Percentiles rank a stretch among this genome's conserved stretches.
Evolutionary conservation across 2,797 vertebrate species (phyloP).

Genomic region (Ficedula albicollis): DNA sequence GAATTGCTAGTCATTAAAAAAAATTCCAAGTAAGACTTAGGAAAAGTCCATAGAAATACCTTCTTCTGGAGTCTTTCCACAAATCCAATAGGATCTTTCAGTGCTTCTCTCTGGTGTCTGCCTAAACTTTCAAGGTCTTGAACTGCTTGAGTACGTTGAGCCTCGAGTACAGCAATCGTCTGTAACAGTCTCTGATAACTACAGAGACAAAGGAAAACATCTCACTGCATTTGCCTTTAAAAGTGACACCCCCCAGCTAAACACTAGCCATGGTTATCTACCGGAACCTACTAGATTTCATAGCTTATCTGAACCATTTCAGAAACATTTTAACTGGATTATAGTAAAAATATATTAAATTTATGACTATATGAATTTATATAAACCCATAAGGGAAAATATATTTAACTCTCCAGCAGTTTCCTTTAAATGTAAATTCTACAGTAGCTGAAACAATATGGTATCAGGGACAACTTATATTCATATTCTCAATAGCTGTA

Average conservation of each 20-base stretch:
- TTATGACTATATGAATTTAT: constrained; percentile 21
- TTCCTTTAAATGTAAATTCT: not conserved
- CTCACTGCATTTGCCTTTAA: constrained; percentile 66
- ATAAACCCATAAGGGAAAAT: not conserved
- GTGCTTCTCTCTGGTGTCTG: constrained; percentile 90
- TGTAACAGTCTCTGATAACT: constrained; percentile 99
- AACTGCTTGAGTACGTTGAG: constrained; percentile 96
- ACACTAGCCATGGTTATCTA: constrained; percentile 45
- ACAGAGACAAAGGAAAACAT: constrained; percentile 75
- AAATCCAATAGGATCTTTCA: constrained; percentile 91
- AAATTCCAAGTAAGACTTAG: constrained; percentile 28
- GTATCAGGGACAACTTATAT: not conserved
- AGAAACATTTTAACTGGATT: constrained; percentile 57
- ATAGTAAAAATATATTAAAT: not conserved
- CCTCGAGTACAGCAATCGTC: constrained; percentile 96
- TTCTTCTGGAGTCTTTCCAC: constrained; percentile 97
- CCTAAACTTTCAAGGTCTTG: constrained; percentile 94
- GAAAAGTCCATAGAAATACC: constrained; percentile 79
- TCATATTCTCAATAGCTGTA: not conserved
- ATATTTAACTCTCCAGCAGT: not conserved
- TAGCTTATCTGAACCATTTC: constrained; percentile 55
- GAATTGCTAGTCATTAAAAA: too few relatives aligned
- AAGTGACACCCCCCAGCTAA: constrained; percentile 32
- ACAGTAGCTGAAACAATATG: not conserved
- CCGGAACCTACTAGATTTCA: constrained; percentile 38